A percentile compares a stretch with the other conserved stretches of the same genome.
These are phyloP conservation scores for Acleris sparsana DNA, from an alignment of 2,888 invertebrate genomes.

Conservation along the genomic window DNA sequence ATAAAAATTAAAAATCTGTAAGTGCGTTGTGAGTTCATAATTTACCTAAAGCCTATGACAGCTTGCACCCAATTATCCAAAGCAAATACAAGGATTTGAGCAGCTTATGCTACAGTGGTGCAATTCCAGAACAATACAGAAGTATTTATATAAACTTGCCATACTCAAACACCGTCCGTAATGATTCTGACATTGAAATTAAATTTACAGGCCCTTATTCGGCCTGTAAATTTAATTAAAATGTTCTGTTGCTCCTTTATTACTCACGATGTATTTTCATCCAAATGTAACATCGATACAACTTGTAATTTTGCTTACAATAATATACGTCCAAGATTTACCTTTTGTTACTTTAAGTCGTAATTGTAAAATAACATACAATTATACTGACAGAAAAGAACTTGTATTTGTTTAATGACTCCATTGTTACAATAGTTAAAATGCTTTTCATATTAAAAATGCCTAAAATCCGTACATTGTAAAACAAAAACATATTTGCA, in stretches of 20 bases:
- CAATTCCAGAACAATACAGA: constrained; percentile 7
- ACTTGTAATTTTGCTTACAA: no score
- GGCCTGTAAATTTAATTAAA: no score
- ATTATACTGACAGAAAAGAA: background rate
- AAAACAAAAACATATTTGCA: background rate
- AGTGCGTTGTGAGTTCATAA: no score
- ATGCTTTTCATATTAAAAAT: background rate
- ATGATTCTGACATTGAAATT: no score
- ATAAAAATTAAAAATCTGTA: no score
- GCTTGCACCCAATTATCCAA: background rate
- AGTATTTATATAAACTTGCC: no score
- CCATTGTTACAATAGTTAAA: background rate
- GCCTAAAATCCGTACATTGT: background rate
- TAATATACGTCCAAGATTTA: background rate
- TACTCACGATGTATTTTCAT: no score
- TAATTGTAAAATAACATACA: background rate
- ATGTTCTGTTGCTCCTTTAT: no score
- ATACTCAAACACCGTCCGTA: no score
- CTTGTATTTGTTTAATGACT: background rate
- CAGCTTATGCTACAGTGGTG: constrained; percentile 7
- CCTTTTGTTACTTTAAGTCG: background rate
- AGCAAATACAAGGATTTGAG: constrained; percentile 19
- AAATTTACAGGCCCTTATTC: no score
- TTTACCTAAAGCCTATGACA: no score
- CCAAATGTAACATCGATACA: no score